These are phyloP conservation scores for Dasypogon diadema DNA, from an alignment of 2,888 invertebrate genomes.

Conservation along the genomic window DNA sequence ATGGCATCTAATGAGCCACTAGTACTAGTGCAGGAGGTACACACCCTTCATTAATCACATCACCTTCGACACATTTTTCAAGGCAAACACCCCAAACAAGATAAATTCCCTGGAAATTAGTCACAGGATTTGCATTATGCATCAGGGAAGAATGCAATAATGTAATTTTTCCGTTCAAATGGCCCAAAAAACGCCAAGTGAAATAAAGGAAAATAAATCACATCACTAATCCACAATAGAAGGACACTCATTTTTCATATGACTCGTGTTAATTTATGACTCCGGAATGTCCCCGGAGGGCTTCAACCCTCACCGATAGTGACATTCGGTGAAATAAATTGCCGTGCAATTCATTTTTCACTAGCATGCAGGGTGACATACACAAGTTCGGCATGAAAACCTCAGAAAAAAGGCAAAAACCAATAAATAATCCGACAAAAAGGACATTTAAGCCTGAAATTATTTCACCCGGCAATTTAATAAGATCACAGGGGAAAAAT, in stretches of 20 bases:
- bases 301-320: slow-evolving; percentile 50
- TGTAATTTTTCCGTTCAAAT: slow-evolving; percentile 24
- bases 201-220: slow-evolving; percentile 43
- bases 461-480: slow-evolving; percentile 59
- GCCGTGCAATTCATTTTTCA: slow-evolving; percentile 56
- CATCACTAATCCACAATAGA: slow-evolving; percentile 49
- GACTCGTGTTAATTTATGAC: slow-evolving; percentile 52
- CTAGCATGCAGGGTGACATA: slow-evolving; percentile 28
- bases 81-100: too few relatives aligned
- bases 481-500: slow-evolving; percentile 58
- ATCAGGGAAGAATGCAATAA: slow-evolving; percentile 34
- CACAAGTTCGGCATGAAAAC: slow-evolving; percentile 47
- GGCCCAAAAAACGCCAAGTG: slow-evolving; percentile 9
- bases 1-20: too few relatives aligned
- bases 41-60: too few relatives aligned
- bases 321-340: slow-evolving; percentile 56
- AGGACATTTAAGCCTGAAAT: slow-evolving; percentile 59
- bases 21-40: too few relatives aligned
- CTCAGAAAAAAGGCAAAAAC: slow-evolving; percentile 52
- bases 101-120: not conserved
- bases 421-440: slow-evolving; percentile 59
- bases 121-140: not conserved
- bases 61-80: too few relatives aligned
- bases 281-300: slow-evolving; percentile 42
- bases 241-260: slow-evolving; percentile 51